Base-by-base conservation (phyloP, 1,140 invertebrate genomes). In the Dendrolimus punctatus region DNA sequence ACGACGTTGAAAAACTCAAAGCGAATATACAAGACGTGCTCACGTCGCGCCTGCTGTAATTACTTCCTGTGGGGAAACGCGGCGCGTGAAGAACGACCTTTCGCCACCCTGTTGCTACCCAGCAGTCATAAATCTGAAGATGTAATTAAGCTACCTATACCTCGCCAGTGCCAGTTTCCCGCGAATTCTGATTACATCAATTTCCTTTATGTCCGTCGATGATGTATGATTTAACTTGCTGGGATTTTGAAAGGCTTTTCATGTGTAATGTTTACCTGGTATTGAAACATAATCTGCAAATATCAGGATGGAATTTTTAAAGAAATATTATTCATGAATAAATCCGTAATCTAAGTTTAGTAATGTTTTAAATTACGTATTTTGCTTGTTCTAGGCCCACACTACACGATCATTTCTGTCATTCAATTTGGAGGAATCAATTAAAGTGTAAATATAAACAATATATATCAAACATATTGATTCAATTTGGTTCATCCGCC, bases 51-150 rank as follows among this genome's bases (percentile, higher is more conserved):
- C 53, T 53, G 52, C 40, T 51, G 54, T 62, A 62, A 62, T 63
- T 63, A 54, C 57, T 63, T 63, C 61, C 57, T 56, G 61, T 53
- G 55, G 50, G 50, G 57, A 57, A 59, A 58, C 57, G 51, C 57
- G 48, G 53, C 54, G 61, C 59, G 61, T 58, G 57, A 57, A 63
- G 55, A 57, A 63, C 57, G 51, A 55, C 53, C 57, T 39, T 43
- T 51, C 50, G 36, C 48, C 45, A 46, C 47, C 43, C 49, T 59
- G 58, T 44, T 55, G 49, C 37, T 64, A 64, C 62, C 52, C 60
- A 51, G 62, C 47, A 53, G 50, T 53, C 41, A 60, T 64, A 64
- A 60, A 64, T 60, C 57, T 38, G 46, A 55, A 58, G 55, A 53
- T 60, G 54, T 50, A 57, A 57, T 60, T 59, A 60, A 60, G 10